Evolutionary conservation across 2,888 invertebrate genomes (phyloP).

Genomic region (Capitulum mitella): DNA sequence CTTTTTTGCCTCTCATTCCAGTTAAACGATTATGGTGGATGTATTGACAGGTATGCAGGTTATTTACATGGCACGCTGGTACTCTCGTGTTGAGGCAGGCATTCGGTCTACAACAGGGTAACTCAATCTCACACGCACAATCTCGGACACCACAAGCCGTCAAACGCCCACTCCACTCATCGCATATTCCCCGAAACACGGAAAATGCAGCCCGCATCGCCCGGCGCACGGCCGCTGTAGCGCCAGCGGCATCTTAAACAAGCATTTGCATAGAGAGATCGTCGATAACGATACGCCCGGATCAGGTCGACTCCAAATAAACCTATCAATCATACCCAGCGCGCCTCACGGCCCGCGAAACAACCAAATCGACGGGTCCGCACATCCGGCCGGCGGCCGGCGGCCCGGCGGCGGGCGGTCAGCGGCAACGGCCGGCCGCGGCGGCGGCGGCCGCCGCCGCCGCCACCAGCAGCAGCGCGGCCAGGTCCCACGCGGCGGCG

Average conservation of each 20-base stretch:
- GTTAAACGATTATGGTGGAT: background rate
- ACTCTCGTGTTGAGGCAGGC: background rate
- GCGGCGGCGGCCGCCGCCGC: background rate
- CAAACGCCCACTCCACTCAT: background rate
- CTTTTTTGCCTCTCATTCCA: too few species aligned
- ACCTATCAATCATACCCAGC: constrained; percentile 3
- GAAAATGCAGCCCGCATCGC: background rate
- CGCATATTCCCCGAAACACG: background rate
- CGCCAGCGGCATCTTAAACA: background rate
- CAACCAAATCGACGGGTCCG: background rate
- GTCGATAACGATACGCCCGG: background rate
- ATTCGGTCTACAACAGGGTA: background rate
- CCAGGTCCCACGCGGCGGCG: too few species aligned
- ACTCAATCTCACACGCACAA: too few species aligned
- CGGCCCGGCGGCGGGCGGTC: background rate
- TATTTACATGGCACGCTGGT: background rate
- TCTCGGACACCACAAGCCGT: background rate
- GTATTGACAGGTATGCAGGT: background rate
- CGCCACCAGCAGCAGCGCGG: too few species aligned
- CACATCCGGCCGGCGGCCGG: background rate
- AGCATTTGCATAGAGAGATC: background rate
- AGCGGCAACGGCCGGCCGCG: too few species aligned
- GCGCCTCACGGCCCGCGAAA: background rate
- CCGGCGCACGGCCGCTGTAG: background rate
- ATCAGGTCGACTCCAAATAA: constrained; percentile 16